Conservation (phyloP, 2,888 invertebrate genomes). For the Ornithoptera alexandrae region DNA sequence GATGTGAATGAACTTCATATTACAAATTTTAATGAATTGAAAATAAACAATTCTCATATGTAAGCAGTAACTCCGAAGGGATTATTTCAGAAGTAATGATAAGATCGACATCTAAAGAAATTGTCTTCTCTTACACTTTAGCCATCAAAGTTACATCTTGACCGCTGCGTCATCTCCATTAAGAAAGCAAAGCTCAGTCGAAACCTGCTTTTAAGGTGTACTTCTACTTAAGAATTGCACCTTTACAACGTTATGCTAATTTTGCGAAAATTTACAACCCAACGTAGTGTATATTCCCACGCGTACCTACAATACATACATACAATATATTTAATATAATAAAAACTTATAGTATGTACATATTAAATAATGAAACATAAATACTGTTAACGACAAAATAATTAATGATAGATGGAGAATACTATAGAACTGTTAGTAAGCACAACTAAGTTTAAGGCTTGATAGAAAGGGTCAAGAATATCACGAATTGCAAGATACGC, state of each 20-base stretch:
- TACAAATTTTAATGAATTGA: conserved; percentile 7
- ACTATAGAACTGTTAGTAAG: no score
- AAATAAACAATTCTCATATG: conserved; percentile 4
- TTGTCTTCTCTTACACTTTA: conserved; percentile 31
- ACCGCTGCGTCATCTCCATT: conserved; percentile 24
- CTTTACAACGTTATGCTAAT: conserved; percentile 10
- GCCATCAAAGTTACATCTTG: conserved; percentile 9
- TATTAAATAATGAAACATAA: background rate
- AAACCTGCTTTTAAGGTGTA: conserved; percentile 22
- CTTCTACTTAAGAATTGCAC: conserved; percentile 16
- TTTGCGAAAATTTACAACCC: conserved; percentile 20
- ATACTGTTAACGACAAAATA: no score
- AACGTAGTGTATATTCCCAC: conserved; percentile 22
- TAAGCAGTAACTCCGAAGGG: conserved; percentile 12
- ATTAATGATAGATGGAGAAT: no score
- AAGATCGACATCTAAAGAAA: conserved; percentile 9
- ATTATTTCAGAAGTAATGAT: conserved; percentile 12
- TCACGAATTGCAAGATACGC: no score
- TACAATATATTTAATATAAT: background rate
- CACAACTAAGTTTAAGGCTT: no score
- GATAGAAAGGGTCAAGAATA: no score
- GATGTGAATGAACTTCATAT: conserved; percentile 4
- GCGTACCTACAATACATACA: conserved; percentile 29
- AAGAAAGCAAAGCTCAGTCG: conserved; percentile 28
- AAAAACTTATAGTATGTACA: background rate